Conservation (phyloP, 2,888 invertebrate genomes). For the Omphaloscelis lunosa region DNA sequence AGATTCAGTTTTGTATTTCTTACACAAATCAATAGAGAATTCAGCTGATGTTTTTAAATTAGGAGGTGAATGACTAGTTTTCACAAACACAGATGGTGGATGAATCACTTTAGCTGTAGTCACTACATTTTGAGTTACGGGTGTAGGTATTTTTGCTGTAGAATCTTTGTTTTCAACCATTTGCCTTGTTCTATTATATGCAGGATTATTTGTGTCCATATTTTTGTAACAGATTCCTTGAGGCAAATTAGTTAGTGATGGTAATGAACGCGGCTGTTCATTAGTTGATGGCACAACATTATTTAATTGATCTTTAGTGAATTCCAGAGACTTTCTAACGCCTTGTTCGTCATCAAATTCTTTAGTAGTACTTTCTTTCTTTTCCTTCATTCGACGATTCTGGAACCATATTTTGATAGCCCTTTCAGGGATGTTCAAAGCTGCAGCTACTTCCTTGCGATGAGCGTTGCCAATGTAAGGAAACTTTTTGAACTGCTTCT, state of each 20-base stretch:
- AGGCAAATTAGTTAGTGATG: constrained; percentile 53
- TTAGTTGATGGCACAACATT: constrained; percentile 72
- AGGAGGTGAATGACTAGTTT: neutral
- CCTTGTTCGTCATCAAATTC: constrained; percentile 69
- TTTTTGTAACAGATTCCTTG: constrained; percentile 12
- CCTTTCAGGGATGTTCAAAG: constrained; percentile 92
- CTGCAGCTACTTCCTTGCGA: constrained; percentile 92
- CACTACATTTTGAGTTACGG: constrained; percentile 14
- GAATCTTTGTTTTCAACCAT: constrained; percentile 11
- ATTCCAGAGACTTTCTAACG: constrained; percentile 58
- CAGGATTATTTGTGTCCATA: neutral
- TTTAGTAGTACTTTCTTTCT: constrained; percentile 87
- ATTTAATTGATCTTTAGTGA: constrained; percentile 72
- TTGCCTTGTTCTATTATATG: neutral
- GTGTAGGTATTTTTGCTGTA: neutral
- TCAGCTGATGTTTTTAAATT: constrained; percentile 33
- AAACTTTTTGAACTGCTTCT: constrained; percentile 92
- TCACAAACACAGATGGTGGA: constrained; percentile 22
- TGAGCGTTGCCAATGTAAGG: constrained; percentile 93
- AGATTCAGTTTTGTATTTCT: constrained; percentile 32
- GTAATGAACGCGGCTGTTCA: constrained; percentile 68
- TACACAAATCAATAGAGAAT: constrained; percentile 44
- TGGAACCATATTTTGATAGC: constrained; percentile 97
- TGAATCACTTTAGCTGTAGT: constrained; percentile 30
- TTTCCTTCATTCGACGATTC: constrained; percentile 94